These are phyloP conservation scores for Penaeus vannamei DNA, from an alignment of 1,140 invertebrate genomes.

Conservation along the genomic window DNA sequence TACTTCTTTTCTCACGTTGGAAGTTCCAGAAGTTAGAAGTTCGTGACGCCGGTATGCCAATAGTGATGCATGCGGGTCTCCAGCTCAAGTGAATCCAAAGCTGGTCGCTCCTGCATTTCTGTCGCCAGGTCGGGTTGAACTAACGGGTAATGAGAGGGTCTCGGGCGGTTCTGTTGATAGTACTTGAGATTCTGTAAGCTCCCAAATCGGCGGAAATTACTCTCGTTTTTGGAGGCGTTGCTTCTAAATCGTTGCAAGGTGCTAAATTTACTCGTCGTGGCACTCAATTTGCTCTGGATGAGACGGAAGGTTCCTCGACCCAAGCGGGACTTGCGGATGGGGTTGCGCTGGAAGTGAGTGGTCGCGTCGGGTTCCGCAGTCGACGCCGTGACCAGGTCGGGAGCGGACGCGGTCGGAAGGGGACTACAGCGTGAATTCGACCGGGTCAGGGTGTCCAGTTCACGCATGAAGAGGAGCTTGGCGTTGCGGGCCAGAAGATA, in stretches of 20 bases:
- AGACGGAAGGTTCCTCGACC: conserved; percentile 54
- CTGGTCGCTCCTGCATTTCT: conserved; percentile 54
- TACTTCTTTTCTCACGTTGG: background rate
- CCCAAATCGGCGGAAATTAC: conserved; percentile 57
- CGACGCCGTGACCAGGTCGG: conserved; percentile 46
- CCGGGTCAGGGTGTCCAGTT: conserved; percentile 81
- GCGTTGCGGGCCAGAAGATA: conserved; percentile 94
- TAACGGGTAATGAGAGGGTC: conserved; percentile 27
- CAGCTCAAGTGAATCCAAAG: conserved; percentile 55
- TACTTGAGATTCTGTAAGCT: conserved; percentile 60
- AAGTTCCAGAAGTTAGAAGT: conserved; percentile 29
- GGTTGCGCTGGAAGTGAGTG: conserved; percentile 50
- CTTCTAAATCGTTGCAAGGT: conserved; percentile 44
- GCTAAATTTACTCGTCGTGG: conserved; percentile 56
- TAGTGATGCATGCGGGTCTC: conserved; percentile 64
- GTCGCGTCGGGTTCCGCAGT: conserved; percentile 38
- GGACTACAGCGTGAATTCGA: conserved; percentile 11
- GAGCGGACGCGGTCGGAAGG: conserved; percentile 49
- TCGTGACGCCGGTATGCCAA: conserved; percentile 60
- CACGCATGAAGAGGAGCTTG: conserved; percentile 88
- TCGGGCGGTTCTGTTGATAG: conserved; percentile 51
- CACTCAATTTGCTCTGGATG: conserved; percentile 55
- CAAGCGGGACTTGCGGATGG: conserved; percentile 53
- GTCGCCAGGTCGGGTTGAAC: conserved; percentile 36
- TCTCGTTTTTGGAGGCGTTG: conserved; percentile 12